These are phyloP conservation scores for Scolanthus callimorphus DNA, from an alignment of 92 coral and sea anemone genomes.

Conservation along the genomic window DNA sequence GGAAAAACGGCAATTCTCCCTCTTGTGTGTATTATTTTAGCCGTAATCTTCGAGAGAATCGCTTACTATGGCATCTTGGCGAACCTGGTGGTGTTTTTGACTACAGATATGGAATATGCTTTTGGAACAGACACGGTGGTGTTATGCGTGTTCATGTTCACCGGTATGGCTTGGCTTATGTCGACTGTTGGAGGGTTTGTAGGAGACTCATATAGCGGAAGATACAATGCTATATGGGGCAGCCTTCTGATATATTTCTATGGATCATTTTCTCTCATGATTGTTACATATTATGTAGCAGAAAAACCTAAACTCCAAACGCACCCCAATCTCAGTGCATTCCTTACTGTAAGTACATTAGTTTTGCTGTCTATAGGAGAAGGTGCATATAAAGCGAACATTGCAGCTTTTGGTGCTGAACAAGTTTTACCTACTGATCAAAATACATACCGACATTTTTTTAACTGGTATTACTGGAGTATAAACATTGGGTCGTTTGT, in stretches of 20 bases:
- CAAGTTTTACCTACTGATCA: constrained; percentile 64
- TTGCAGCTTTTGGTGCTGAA: constrained; percentile 94
- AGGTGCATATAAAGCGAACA: constrained; percentile 87
- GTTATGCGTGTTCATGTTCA: constrained; percentile 43
- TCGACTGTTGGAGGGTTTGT: constrained; percentile 82
- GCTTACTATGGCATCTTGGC: constrained; percentile 84
- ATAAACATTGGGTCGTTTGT: constrained; percentile 60
- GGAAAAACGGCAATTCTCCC: too few species aligned
- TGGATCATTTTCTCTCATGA: constrained; percentile 50
- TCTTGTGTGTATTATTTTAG: constrained; percentile 49
- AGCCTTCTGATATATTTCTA: constrained; percentile 67
- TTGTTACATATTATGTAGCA: constrained; percentile 25
- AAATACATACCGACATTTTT: constrained; percentile 56
- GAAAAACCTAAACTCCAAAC: background rate
- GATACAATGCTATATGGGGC: constrained; percentile 75
- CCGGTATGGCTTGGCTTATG: constrained; percentile 82
- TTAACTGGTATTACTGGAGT: constrained; percentile 82
- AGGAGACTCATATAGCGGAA: constrained; percentile 79
- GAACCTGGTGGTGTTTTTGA: constrained; percentile 65
- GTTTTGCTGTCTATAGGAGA: constrained; percentile 65
- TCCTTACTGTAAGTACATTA: constrained; percentile 4
- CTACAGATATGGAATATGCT: constrained; percentile 16
- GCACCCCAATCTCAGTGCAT: background rate
- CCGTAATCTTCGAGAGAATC: constrained; percentile 83
- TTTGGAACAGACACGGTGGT: constrained; percentile 8